A percentile compares a stretch with the other conserved stretches of the same genome.
Evolutionary conservation across 2,113 vertebrate genomes (phyloP).

Genomic region (Carollia perspicillata): DNA sequence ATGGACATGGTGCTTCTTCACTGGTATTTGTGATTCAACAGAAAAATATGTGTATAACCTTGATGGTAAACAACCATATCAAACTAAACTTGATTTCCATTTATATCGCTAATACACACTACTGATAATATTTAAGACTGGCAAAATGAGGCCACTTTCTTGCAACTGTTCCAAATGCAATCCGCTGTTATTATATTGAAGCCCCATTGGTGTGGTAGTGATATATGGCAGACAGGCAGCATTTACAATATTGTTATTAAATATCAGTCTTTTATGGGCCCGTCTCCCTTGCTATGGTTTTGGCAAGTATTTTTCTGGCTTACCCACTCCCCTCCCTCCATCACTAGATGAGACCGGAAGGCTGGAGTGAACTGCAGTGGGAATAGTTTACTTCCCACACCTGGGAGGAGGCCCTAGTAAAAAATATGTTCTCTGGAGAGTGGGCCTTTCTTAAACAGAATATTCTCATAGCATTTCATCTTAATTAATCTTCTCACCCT

Average conservation of each 20-base stretch:
- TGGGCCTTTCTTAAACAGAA: neutral
- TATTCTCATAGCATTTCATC: neutral
- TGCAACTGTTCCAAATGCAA: neutral
- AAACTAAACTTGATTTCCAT: no score
- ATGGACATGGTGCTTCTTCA: neutral
- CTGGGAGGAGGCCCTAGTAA: neutral
- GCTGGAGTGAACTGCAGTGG: neutral
- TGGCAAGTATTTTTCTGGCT: neutral
- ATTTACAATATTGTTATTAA: neutral
- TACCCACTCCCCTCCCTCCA: fast-evolving
- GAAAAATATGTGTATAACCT: no score
- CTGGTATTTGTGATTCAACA: no score
- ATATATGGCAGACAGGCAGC: neutral
- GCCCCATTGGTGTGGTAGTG: neutral
- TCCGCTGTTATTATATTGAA: no score
- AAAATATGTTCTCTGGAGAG: neutral
- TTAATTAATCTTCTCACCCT: neutral
- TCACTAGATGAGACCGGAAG: neutral
- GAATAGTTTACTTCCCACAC: neutral
- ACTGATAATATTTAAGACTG: no score
- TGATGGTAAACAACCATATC: no score
- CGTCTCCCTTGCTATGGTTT: neutral
- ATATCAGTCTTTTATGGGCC: neutral
- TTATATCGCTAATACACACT: no score
- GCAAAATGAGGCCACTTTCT: no score